phyloP scores from a whole-genome alignment of 2,113 vertebrate species.

The Nibea albiflora region DNA sequence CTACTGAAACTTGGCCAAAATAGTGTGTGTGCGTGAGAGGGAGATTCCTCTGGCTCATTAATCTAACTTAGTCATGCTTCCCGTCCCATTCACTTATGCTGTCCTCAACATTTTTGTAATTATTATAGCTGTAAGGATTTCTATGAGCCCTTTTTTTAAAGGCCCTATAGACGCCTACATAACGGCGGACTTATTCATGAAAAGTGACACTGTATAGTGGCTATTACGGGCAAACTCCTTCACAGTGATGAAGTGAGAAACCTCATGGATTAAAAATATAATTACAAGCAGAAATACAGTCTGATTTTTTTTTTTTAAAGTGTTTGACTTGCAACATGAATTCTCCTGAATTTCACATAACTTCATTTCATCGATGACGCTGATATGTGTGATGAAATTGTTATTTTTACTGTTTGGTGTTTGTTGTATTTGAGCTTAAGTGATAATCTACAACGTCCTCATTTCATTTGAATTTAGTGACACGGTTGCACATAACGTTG shows the following conservation, averaged over 20 bases:
- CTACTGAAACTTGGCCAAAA: conserved; percentile 52
- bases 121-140: conserved; percentile 56
- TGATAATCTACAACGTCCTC: conserved; percentile 47
- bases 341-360: conserved; percentile 10
- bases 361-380: conserved; percentile 4
- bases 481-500: not conserved
- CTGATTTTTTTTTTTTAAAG: too few species aligned
- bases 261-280: conserved; percentile 36
- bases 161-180: not conserved
- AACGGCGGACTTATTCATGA: conserved; percentile 33
- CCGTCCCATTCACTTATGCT: conserved; percentile 41
- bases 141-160: conserved; percentile 33
- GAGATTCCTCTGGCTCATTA: conserved; percentile 64
- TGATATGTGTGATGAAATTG: conserved; percentile 13
- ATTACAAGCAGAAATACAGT: conserved; percentile 29
- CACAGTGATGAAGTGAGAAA: conserved; percentile 41
- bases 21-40: conserved; percentile 17
- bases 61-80: conserved; percentile 67
- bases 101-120: conserved; percentile 47
- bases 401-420: conserved; percentile 34
- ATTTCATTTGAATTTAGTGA: not conserved
- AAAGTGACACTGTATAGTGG: conserved; percentile 12
- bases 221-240: conserved; percentile 8
- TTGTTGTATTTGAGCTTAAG: conserved; percentile 45
- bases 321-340: not conserved